These are phyloP conservation scores for Schizaphis graminum DNA, from an alignment of 2,888 invertebrate genomes.

Conservation along the genomic window DNA sequence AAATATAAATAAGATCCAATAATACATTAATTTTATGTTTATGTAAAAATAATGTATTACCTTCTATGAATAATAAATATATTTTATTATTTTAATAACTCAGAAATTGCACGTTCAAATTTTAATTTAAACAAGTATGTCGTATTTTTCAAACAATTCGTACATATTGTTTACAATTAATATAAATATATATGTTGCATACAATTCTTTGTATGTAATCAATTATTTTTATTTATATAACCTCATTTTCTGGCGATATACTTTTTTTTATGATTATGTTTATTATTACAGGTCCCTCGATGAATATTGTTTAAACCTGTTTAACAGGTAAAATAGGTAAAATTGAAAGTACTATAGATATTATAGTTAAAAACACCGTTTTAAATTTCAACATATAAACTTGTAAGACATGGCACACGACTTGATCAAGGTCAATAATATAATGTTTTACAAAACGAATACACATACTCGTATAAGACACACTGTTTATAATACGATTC, in stretches of 20 bases:
- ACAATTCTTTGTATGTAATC: not conserved
- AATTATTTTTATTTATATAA: constrained; percentile 16
- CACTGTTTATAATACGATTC: not conserved
- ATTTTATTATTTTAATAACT: not conserved
- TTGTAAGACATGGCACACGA: not conserved
- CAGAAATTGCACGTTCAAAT: not conserved
- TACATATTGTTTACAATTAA: not conserved
- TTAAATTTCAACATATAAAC: constrained; percentile 10
- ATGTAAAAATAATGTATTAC: too few relatives aligned
- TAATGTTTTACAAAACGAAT: not conserved
- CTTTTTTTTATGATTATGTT: not conserved
- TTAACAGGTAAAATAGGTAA: not conserved
- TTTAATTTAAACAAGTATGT: not conserved
- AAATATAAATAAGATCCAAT: not conserved
- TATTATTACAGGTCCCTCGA: not conserved
- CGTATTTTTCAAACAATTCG: not conserved
- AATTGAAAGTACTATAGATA: constrained; percentile 39
- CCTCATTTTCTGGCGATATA: not conserved
- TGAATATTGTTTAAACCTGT: constrained; percentile 20
- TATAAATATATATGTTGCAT: not conserved
- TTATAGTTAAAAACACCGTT: not conserved
- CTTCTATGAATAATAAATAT: not conserved
- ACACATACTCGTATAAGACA: not conserved
- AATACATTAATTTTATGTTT: not conserved
- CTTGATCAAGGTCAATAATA: constrained; percentile 32